Evolutionary conservation across 2,888 invertebrate species (phyloP), one percentile per base, ranked within the genome.

Genomic region (Drosophila mulleri): DNA sequence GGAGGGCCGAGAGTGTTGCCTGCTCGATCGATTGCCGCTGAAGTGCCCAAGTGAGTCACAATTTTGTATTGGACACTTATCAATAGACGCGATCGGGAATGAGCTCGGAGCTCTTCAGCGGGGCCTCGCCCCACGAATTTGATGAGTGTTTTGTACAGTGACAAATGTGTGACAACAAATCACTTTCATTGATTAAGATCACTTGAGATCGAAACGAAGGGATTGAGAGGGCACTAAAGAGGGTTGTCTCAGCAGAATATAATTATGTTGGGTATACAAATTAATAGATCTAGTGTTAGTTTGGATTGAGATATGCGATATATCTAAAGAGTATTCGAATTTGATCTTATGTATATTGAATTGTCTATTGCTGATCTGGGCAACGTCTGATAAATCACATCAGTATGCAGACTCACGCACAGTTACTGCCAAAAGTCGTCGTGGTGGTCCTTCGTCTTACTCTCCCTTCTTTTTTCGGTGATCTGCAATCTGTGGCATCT

Each of bases 141-240:
- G 83, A 77, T 44, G 76, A 74, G 81, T 68, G 67, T 86, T 86
- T 84, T 88, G 80, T 74, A 70, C 75, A 67, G 45, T 83, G 85
- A 88, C 89, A 89, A 89, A 90, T 89, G 83, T 61, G 72, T 59
- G 80, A 72, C 89, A 82, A 90, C 89, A 86, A 89, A 89, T 90
- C 89, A 89, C 69, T 75, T 74, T 67, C 65, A 8, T 23, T 60
- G 88, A 86, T 86, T 58, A 56, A 47, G 54, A 80, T 76, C 77
- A 54, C 44, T 50, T 48, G 23, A 65, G 67, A 74, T 65, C 61
- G 57, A 16, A 23, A 18, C 9, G 32, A 20, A 52, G 14, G 8
- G 37, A 37, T 37, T 20, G 37, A 11, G 32, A 11, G 11, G 9
- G 11, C 32, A 9, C 32, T 32, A 32, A 32, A 11, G 16, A 23